Evolutionary conservation across 2,113 vertebrate genomes (phyloP), one percentile per base, ranked within the genome.

Genomic region (Redunca redunca): DNA sequence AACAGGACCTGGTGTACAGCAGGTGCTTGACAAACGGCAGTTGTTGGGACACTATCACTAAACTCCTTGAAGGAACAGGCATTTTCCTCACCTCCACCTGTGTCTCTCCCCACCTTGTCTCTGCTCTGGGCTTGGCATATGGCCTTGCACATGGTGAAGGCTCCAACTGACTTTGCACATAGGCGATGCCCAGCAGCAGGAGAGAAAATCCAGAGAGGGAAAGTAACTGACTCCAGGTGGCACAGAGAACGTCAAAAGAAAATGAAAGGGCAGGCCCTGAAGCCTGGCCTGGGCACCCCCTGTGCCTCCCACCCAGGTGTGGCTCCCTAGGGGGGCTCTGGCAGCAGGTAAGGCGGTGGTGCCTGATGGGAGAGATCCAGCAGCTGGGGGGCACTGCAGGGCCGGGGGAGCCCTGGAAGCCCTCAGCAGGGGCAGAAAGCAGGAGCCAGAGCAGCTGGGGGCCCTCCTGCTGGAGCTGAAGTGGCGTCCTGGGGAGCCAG

Each of bases 351-450:
- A 57, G 28, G 40, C 52, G 6, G 5, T 8, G 30, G n/a, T 23
- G 26, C 25, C 57, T 28, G 64, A 43, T 1, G 23, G 88, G 77
- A 88, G 58, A 30, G 19, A 0, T 26, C 67, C 30, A 88, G 40
- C 86, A 96, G 93, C 78, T 78, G 80, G 74, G 84, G 60, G 86
- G 10, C 85, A 8, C 87, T 11, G 25, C 60, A 36, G 83, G 58
- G 52, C 52, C n/a, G 36, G 10, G 13, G 25, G 91, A 81, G 55
- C n/a, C 89, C 15, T 5, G 84, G 94, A 82, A 88, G 64, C 30
- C 90, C 87, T 58, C 81, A 46, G 90, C 80, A 48, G 97, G 94
- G 53, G 77, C 40, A 74, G 95, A 80, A 95, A 97, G 89, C 85
- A 86, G 92, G 21, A 55, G 15, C 50, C 33, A 8, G 62, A 77